Evolutionary conservation across 2,797 vertebrate species (phyloP).

Genomic region (Craterocephalus amniculus): DNA sequence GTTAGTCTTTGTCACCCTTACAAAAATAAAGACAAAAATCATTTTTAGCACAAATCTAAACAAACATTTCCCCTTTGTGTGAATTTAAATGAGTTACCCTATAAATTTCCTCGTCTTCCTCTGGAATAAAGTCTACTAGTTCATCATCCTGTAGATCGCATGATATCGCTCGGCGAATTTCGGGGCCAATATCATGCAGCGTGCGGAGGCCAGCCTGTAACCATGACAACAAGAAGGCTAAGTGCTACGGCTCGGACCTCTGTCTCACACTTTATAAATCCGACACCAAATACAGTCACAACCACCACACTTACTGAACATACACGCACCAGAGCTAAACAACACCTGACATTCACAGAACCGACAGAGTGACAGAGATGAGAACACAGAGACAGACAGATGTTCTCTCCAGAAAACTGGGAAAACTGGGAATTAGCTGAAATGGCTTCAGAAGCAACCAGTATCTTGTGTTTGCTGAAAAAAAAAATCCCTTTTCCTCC

Average conservation of each 20-base stretch:
- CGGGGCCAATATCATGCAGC: conserved; percentile 99
- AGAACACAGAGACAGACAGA: conserved; percentile 74
- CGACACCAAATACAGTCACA: conserved; percentile 58
- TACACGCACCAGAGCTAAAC: conserved; percentile 59
- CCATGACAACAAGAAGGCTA: conserved; percentile 84
- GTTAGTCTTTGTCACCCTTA: conserved; percentile 17
- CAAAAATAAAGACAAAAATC: conserved; percentile 8
- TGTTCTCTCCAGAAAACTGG: conserved; percentile 62
- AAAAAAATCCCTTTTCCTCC: conserved; percentile 11
- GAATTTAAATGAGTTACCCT: conserved; percentile 90
- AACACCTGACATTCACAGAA: conserved; percentile 71
- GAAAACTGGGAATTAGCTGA: conserved; percentile 37
- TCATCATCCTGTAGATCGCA: conserved; percentile 99
- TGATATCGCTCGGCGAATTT: conserved; percentile 99
- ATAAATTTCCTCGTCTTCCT: conserved; percentile 98
- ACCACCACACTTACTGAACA: conserved; percentile 62
- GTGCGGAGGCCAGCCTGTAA: conserved; percentile 99
- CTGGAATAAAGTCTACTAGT: conserved; percentile 94
- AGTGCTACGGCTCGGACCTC: conserved; percentile 63
- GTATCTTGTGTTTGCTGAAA: neutral
- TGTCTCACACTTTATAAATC: conserved; percentile 66
- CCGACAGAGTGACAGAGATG: conserved; percentile 77
- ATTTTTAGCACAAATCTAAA: conserved; percentile 36
- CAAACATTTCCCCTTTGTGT: conserved; percentile 64
- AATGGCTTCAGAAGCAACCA: conserved; percentile 27